Evolutionary conservation across 2,888 invertebrate genomes (phyloP), one percentile per base, ranked within the genome.

Genomic region (Acronicta aceris): DNA sequence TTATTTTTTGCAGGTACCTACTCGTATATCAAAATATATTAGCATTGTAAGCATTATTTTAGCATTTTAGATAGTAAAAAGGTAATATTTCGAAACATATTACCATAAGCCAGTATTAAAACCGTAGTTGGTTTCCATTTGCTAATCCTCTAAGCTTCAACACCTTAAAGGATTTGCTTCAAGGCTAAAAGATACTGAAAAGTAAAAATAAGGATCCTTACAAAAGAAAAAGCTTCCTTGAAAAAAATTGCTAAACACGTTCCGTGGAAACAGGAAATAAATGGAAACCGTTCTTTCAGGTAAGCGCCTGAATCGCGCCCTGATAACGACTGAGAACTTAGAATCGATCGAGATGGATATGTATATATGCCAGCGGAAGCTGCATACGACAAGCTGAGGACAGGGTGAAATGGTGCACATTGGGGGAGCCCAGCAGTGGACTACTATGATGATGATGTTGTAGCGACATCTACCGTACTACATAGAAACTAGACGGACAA

Each of bases 211-310:
- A 67, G 50, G 57, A 47, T 60, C 60, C 65, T 48, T 61, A n/a
- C 50, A 64, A 66, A 67, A 65, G 58, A 78, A 79, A 38, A 81
- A 81, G 68, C 74, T 66, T 13, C 53, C 71, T 67, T 67, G 73
- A 74, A 76, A 81, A 30, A 82, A 80, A 82, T 76, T 52, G 76
- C 74, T 74, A 77, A 79, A 76, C 78, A 77, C 77, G 76, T 70
- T 62, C 59, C 60, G 60, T 57, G 67, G 63, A 77, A 74, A 76
- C 77, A 77, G 74, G 79, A 75, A 79, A 81, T 82, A 84, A 82
- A 82, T 78, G 76, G 79, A 71, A 75, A 67, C 75, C 75, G 70
- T 82, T 76, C 81, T 74, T 75, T 72, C 81, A 82, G 83, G 81
- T 81, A 77, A 75, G 65, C 68, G 69, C 58, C 57, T 72, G 74